phyloP scores from a whole-genome alignment of 2,888 invertebrate genomes.

The Dioctria rufipes region DNA sequence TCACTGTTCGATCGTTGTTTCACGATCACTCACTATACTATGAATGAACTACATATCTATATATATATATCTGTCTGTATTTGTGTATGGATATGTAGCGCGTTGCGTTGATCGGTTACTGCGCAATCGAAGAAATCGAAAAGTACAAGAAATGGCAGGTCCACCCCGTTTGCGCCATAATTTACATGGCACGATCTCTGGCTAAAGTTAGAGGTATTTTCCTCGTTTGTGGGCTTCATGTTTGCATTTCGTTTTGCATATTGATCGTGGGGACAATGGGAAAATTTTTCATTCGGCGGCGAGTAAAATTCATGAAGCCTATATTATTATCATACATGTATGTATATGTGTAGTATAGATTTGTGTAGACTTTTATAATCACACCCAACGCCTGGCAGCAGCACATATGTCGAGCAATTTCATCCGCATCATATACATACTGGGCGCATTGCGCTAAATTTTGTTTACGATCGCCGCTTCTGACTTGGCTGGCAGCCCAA shows the following conservation, averaged over 20 bases:
- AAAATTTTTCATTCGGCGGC: constrained; percentile 43
- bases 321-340: not conserved
- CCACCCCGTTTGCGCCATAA: constrained; percentile 45
- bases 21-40: no score
- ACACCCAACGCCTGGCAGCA: constrained; percentile 33
- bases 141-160: constrained; percentile 43
- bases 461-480: constrained; percentile 30
- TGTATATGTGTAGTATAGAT: not conserved
- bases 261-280: constrained; percentile 33
- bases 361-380: not conserved
- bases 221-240: constrained; percentile 18
- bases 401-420: constrained; percentile 7
- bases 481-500: not conserved
- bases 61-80: no score
- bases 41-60: no score
- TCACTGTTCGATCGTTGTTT: constrained; percentile 2
- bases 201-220: not conserved
- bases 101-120: not conserved
- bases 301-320: constrained; percentile 9
- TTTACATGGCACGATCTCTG: constrained; percentile 40
- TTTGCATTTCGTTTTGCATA: not conserved
- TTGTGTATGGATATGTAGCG: no score
- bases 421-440: no score
- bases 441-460: not conserved
- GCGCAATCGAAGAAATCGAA: constrained; percentile 37